phyloP scores from a whole-genome alignment of 2,888 invertebrate species.

The Spilosoma lubricipeda region DNA sequence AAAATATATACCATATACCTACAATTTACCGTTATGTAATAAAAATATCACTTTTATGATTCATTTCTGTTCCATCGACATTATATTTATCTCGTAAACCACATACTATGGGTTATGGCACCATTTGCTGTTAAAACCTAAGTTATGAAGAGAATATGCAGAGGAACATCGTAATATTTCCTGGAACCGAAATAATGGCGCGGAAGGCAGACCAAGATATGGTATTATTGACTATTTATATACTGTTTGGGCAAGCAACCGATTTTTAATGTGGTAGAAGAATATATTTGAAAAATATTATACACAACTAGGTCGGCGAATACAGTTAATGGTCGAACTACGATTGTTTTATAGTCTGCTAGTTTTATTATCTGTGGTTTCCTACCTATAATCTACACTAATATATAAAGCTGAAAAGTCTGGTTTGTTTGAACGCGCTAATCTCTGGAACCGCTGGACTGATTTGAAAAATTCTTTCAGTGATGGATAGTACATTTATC shows the following conservation, averaged over 20 bases:
- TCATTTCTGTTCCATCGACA: slow-evolving; percentile 55
- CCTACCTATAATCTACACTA: neutral
- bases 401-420: too few relatives aligned
- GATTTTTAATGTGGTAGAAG: neutral
- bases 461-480: too few relatives aligned
- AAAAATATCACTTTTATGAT: slow-evolving; percentile 67
- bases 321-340: neutral
- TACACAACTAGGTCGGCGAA: neutral
- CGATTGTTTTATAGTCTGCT: neutral
- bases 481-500: too few relatives aligned
- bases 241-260: slow-evolving; percentile 1
- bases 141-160: slow-evolving; percentile 70
- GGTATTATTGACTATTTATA: slow-evolving; percentile 36
- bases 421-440: too few relatives aligned
- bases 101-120: slow-evolving; percentile 70
- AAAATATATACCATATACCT: neutral
- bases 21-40: slow-evolving; percentile 44
- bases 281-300: neutral
- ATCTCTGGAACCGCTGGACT: too few relatives aligned
- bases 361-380: neutral
- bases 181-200: slow-evolving; percentile 46
- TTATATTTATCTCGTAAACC: slow-evolving; percentile 69
- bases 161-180: slow-evolving; percentile 59
- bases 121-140: slow-evolving; percentile 67
- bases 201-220: slow-evolving; percentile 27